Conservation (phyloP, 2,797 vertebrate species). For the Strix occidentalis region DNA sequence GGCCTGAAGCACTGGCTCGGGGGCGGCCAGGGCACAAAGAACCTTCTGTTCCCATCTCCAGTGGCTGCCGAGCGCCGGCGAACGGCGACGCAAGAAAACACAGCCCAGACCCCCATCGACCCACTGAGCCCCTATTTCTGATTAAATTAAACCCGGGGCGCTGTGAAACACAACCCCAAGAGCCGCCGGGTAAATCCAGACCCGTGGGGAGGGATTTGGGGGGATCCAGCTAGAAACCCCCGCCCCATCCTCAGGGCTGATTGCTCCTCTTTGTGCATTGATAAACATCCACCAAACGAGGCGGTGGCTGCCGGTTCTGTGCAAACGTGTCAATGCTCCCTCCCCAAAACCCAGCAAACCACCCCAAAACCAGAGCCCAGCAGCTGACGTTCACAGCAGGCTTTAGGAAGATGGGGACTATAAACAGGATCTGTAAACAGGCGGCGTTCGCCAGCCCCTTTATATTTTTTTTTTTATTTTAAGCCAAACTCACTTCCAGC, state of each 20-base stretch:
- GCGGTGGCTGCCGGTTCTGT: rapidly evolving
- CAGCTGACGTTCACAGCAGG: background rate
- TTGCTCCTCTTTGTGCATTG: background rate
- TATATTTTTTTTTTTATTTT: background rate
- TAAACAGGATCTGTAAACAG: background rate
- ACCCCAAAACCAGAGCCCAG: background rate
- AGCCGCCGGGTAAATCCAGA: rapidly evolving
- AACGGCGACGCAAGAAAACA: background rate
- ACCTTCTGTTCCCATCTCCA: background rate
- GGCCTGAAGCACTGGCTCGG: background rate
- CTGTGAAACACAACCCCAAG: background rate
- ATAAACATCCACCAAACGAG: background rate
- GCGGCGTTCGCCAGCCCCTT: rapidly evolving
- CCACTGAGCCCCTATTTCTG: rapidly evolving
- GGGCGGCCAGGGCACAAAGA: conserved; percentile 6
- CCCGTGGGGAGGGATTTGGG: rapidly evolving
- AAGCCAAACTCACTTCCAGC: conserved; percentile 16
- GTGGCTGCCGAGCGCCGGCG: background rate
- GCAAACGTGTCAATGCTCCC: rapidly evolving
- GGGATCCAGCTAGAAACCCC: background rate
- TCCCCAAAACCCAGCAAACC: background rate
- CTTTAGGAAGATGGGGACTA: background rate
- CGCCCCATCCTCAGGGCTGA: rapidly evolving
- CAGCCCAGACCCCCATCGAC: background rate
- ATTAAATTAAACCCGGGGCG: rapidly evolving